phyloP scores from a whole-genome alignment of 2,113 vertebrate species.

The Oplegnathus fasciatus region DNA sequence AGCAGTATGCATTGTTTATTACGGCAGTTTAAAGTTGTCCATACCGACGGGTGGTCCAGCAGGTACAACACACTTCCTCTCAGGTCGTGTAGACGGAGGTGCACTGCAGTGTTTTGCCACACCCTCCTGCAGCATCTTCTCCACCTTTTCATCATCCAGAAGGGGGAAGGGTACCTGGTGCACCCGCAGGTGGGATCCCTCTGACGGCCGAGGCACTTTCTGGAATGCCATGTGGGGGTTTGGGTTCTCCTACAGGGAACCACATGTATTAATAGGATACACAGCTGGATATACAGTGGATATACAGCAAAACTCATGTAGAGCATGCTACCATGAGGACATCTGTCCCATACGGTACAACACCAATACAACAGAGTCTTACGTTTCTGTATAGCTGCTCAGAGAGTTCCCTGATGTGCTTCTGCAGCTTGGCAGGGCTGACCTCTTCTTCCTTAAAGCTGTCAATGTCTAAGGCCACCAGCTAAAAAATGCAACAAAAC shows the following conservation, averaged over 20 bases:
- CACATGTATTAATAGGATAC: conserved; percentile 2
- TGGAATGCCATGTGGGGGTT: conserved; percentile 99
- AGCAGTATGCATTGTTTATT: background rate
- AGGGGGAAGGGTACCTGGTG: conserved; percentile 94
- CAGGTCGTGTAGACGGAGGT: conserved; percentile 81
- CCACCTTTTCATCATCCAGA: conserved; percentile 90
- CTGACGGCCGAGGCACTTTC: conserved; percentile 96
- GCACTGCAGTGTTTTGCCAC: conserved; percentile 85
- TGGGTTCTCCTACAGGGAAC: conserved; percentile 91
- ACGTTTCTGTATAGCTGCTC: conserved; percentile 97
- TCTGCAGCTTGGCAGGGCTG: conserved; percentile 89
- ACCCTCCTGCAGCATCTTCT: conserved; percentile 89
- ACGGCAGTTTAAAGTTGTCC: conserved; percentile 58
- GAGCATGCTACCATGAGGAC: background rate
- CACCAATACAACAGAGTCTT: conserved; percentile 67
- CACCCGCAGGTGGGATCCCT: conserved; percentile 96
- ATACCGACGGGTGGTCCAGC: conserved; percentile 95
- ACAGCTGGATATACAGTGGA: background rate
- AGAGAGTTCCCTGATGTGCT: conserved; percentile 93
- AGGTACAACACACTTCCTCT: conserved; percentile 97
- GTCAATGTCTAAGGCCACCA: conserved; percentile 95
- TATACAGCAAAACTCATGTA: background rate
- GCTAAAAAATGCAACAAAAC: conserved; percentile 74
- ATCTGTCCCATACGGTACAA: background rate
- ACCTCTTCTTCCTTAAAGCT: conserved; percentile 93